phyloP scores from a whole-genome alignment of 2,888 invertebrate genomes.

The Epsilonema sp. region DNA sequence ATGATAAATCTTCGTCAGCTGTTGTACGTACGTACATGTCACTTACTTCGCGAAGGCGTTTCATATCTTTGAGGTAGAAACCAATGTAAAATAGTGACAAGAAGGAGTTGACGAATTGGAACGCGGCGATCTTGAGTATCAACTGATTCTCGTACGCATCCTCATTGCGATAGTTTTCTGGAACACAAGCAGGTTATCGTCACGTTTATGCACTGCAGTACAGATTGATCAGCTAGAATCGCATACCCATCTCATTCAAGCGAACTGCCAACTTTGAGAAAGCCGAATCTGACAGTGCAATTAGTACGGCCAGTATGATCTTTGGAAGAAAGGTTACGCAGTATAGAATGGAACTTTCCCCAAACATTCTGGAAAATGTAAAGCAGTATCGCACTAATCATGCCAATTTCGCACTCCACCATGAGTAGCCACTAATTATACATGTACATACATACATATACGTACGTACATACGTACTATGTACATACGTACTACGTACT shows the following conservation, averaged over 20 bases:
- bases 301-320: slow-evolving; percentile 5
- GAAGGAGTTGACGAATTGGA: slow-evolving; percentile 94
- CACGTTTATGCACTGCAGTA: no score
- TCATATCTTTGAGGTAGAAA: slow-evolving; percentile 84
- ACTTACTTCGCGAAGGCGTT: slow-evolving; percentile 70
- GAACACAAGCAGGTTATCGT: slow-evolving; percentile 7
- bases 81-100: slow-evolving; percentile 92
- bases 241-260: slow-evolving; percentile 8
- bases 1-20: no score
- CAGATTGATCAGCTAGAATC: background rate
- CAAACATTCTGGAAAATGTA: no score
- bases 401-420: no score
- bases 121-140: slow-evolving; percentile 91
- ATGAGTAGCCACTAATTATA: no score
- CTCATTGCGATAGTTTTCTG: slow-evolving; percentile 93
- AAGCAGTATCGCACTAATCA: no score
- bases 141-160: slow-evolving; percentile 92
- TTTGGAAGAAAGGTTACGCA: background rate
- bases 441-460: no score
- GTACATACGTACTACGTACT: no score
- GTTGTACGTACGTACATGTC: slow-evolving; percentile 4
- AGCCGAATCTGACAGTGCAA: slow-evolving; percentile 20
- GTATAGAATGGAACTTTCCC: no score
- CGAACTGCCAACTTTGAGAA: slow-evolving; percentile 17
- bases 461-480: no score